Base-by-base conservation (phyloP, 2,888 invertebrate genomes). In the Drosophila ustulata region DNA sequence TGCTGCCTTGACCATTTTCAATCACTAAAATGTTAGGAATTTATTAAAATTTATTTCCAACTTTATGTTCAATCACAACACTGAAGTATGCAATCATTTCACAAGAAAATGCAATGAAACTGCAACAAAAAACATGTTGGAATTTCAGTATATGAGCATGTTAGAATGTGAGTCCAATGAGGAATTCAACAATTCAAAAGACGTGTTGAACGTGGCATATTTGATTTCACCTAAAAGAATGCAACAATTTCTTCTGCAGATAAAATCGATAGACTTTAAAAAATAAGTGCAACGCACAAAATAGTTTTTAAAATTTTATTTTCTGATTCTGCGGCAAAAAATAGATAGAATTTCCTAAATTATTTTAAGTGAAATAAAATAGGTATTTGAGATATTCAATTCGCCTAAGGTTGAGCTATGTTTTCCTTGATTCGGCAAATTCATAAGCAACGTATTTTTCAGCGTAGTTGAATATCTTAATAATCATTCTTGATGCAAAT, bases 141-240 rank as follows among this genome's bases (percentile, higher is more conserved):
- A 47, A 37, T 53, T 47, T 47, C 11, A 37, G 23, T 37, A 37
- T 30, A 39, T 49, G 37, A 9, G 18, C 25, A 25, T 52, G 9
- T 43, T 9, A 13, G 8, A 6, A 13, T 18, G 8, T 3, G 32
- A 1, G 30, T 28, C 11, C n/a, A 47, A 47, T 39, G 28, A 28
- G 50, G 26, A 58, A 26, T 50, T 49, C 13, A 66, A 45, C 43
- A 52, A 55, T 53, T 45, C 34, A 41, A 61, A 71, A 71, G 49
- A 59, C 59, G 71, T 71, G 71, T 62, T 28, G 28, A 51, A 51
- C 50, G 46, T 66, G 56, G 57, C 53, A 68, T 62, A 50, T 62
- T 58, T 62, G 43, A 71, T 52, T 72, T 56, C 50, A 25, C 39
- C 41, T 49, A 46, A 41, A 28, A 23, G 26, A 37, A 13, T 41